Conservation (phyloP, 2,113 vertebrate species). For the Phaethornis superciliosus region DNA sequence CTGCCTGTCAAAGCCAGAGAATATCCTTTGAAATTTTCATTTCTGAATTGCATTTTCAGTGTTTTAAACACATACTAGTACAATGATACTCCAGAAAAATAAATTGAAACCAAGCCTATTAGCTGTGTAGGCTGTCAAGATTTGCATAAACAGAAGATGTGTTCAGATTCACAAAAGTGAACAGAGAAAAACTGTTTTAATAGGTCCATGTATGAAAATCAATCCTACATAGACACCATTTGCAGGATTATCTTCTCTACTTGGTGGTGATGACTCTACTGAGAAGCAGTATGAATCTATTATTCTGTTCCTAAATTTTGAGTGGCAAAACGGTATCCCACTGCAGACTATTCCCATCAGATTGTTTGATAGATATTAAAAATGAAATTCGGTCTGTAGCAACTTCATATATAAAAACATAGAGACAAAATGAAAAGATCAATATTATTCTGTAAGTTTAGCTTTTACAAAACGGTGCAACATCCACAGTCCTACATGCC, state of each 20-base stretch:
- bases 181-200: background rate
- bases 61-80: conserved; percentile 39
- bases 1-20: background rate
- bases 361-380: background rate
- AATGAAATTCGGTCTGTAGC: background rate
- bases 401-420: background rate
- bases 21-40: background rate
- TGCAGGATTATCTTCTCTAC: background rate
- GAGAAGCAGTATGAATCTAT: background rate
- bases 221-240: background rate
- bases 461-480: background rate
- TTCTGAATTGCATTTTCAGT: background rate
- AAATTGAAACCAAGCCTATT: background rate
- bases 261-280: background rate
- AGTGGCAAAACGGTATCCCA: background rate
- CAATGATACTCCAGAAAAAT: background rate
- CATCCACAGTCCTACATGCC: background rate
- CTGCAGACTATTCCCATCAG: background rate
- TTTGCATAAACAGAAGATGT: background rate
- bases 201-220: background rate
- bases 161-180: background rate
- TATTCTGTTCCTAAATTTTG: background rate
- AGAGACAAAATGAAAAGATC: background rate
- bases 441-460: background rate
- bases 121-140: background rate